These are phyloP conservation scores for Halcyon chelicuti DNA, from an alignment of 2,797 vertebrate species.

Conservation along the genomic window DNA sequence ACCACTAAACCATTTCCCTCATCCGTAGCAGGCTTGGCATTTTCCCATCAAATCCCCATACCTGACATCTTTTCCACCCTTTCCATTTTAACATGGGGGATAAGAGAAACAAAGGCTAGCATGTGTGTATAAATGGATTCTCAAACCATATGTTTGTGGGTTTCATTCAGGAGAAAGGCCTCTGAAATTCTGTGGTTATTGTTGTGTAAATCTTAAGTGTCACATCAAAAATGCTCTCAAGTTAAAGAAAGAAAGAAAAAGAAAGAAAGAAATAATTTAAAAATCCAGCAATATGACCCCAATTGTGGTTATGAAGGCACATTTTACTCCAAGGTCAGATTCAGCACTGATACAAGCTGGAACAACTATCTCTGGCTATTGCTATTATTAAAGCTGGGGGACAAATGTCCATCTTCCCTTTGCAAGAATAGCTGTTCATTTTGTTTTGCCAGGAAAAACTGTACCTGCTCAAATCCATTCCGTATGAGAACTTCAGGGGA, in stretches of 20 bases:
- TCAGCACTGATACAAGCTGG: background rate
- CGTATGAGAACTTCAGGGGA: background rate
- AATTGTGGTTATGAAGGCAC: background rate
- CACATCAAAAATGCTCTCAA: conserved; percentile 21
- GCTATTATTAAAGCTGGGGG: background rate
- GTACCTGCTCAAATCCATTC: background rate
- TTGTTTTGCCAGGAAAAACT: background rate
- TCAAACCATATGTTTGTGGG: background rate
- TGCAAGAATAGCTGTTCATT: background rate
- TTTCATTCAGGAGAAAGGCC: background rate
- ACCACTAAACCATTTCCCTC: background rate
- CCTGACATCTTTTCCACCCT: background rate
- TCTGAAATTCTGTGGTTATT: background rate
- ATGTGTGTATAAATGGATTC: background rate
- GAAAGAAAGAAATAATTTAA: background rate
- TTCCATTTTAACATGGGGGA: background rate
- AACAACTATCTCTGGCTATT: background rate
- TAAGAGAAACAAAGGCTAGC: background rate
- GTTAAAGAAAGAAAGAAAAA: background rate
- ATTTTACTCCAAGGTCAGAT: background rate
- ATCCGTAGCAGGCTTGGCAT: background rate
- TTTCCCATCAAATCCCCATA: background rate
- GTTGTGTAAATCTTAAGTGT: background rate
- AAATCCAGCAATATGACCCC: background rate
- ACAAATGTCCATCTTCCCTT: background rate